phyloP scores from a whole-genome alignment of 2,888 invertebrate genomes.

The Parnassius orleans region DNA sequence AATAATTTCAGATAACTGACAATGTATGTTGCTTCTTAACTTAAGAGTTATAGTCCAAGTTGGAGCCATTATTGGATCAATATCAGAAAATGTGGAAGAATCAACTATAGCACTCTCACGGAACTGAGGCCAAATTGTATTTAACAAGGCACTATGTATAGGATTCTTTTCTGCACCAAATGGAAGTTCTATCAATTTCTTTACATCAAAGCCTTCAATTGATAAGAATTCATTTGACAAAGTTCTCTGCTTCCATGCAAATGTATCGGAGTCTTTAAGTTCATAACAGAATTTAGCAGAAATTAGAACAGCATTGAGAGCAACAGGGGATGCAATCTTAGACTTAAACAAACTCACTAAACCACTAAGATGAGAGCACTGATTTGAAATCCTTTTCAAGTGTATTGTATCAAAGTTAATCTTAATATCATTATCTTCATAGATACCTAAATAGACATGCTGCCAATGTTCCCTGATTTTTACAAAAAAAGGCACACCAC shows the following conservation, averaged over 20 bases:
- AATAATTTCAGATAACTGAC: conserved; percentile 89
- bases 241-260: conserved; percentile 82
- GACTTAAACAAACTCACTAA: conserved; percentile 93
- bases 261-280: conserved; percentile 81
- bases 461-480: conserved; percentile 92
- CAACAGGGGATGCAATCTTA: conserved; percentile 86
- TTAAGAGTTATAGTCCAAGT: conserved; percentile 87
- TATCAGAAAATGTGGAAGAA: conserved; percentile 92
- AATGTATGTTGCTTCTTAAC: conserved; percentile 85
- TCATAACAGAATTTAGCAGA: conserved; percentile 89
- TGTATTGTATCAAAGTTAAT: conserved; percentile 95
- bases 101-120: conserved; percentile 93
- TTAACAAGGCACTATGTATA: conserved; percentile 87
- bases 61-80: conserved; percentile 90
- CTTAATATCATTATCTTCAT: conserved; percentile 87
- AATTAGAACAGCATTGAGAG: conserved; percentile 84
- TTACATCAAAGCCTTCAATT: conserved; percentile 74
- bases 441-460: conserved; percentile 89
- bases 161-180: conserved; percentile 93
- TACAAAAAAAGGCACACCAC: conserved; percentile 92
- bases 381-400: conserved; percentile 88
- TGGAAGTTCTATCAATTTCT: conserved; percentile 82
- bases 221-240: conserved; percentile 70
- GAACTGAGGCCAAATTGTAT: conserved; percentile 92
- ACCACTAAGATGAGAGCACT: conserved; percentile 91